phyloP scores from a whole-genome alignment of 1,140 invertebrate species.

The Myzus persicae region DNA sequence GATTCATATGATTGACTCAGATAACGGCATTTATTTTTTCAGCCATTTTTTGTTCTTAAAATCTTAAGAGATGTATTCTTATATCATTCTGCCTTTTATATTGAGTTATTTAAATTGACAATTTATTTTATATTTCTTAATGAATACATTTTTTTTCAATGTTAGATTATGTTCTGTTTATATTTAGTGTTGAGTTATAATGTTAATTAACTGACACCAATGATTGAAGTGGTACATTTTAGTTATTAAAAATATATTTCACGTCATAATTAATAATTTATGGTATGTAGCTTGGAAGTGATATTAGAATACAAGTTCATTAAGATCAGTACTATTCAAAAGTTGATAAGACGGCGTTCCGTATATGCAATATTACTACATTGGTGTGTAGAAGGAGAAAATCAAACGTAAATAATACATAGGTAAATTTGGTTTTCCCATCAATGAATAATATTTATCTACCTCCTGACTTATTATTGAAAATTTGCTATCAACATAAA shows the following conservation, averaged over 20 bases:
- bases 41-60: background rate
- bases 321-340: background rate
- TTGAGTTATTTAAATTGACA: background rate
- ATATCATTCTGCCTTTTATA: background rate
- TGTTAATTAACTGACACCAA: background rate
- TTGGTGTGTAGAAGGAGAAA: background rate
- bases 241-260: background rate
- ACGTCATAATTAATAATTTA: background rate
- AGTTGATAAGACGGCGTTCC: background rate
- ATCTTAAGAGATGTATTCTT: background rate
- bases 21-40: background rate
- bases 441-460: no score
- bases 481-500: no score
- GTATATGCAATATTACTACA: conserved; percentile 27
- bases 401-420: background rate
- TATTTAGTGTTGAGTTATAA: background rate
- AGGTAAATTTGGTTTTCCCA: background rate
- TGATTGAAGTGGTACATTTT: background rate
- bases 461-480: no score
- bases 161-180: background rate
- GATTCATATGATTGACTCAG: background rate
- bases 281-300: background rate
- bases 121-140: background rate
- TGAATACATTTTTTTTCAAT: no score
- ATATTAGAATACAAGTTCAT: background rate